A percentile compares a stretch with the other conserved stretches of the same genome.
phyloP scores from a whole-genome alignment of 2,113 vertebrate genomes.

The Eupsittula cactorum region DNA sequence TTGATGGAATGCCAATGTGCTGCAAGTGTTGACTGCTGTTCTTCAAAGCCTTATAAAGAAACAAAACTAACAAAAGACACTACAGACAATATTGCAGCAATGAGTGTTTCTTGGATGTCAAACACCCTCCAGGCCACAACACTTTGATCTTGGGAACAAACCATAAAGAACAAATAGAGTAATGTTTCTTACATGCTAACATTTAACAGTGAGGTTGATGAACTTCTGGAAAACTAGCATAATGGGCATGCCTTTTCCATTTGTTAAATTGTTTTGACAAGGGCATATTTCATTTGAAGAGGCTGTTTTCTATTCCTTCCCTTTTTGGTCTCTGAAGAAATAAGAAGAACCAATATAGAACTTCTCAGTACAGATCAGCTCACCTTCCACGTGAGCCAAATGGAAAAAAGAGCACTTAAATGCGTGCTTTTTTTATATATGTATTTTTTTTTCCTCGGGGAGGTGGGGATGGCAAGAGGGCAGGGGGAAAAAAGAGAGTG shows the following conservation, averaged over 20 bases:
- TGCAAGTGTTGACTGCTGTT: slow-evolving; percentile 52
- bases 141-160: slow-evolving; percentile 64
- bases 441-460: not conserved
- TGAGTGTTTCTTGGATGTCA: slow-evolving; percentile 54
- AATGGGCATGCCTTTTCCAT: slow-evolving; percentile 58
- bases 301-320: slow-evolving; percentile 52
- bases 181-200: slow-evolving; percentile 58
- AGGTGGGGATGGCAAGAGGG: not conserved
- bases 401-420: not conserved
- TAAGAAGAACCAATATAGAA: slow-evolving; percentile 28
- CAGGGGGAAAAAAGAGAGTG: not conserved
- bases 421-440: not conserved
- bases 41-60: slow-evolving; percentile 69
- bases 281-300: slow-evolving; percentile 66
- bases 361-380: slow-evolving; percentile 5
- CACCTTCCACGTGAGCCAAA: slow-evolving; percentile 44
- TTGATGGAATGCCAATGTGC: slow-evolving; percentile 35
- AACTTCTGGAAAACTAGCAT: slow-evolving; percentile 69
- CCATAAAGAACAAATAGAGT: slow-evolving; percentile 60
- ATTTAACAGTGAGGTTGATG: slow-evolving; percentile 61
- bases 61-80: slow-evolving; percentile 55
- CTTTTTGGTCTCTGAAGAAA: slow-evolving; percentile 48
- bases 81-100: slow-evolving; percentile 38
- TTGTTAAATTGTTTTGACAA: slow-evolving; percentile 70
- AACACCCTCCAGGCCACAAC: slow-evolving; percentile 13